Evolutionary conservation across 2,888 invertebrate genomes (phyloP), one percentile per base, ranked within the genome.

Genomic region (Platynereis dumerilii): DNA sequence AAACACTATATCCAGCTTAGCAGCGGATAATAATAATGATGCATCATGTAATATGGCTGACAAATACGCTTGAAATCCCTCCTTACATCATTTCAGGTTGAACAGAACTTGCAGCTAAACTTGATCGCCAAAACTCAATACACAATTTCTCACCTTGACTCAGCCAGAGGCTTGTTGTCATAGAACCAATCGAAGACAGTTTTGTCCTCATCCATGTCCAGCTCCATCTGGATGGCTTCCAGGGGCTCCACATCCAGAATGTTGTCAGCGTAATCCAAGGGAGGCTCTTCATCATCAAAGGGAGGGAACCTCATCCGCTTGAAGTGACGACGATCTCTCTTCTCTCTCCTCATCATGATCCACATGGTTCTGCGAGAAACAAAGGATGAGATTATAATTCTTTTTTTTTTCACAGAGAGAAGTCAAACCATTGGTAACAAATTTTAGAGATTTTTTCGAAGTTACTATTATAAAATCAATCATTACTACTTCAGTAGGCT

Each of bases 321-420:
- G 84, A 99, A 99, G 84, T 99, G 99, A 34, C 98, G 89, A 82
- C 99, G 91, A 87, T 99, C 99, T 71, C 99, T 88, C 85, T 99
- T 99, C 82, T 99, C 98, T 75, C 99, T 89, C 74, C 99, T 88
- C 98, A 99, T 98, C 97, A 99, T 99, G 75, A 99, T 98, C 99
- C 99, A 99, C 98, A 99, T 99, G 0, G 98, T 96, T 53, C 91
- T 91, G 72, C 12, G 66, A 57, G 53, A 52, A 27, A 20, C 63
- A 29, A 52, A 52, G 53, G 7, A n/a, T 48, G 5, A 10, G 7
- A 48, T 48, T 48, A 42, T 42, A 42, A 12, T 42, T 17, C 17
- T 42, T 42, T 42, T 12, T 42, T 42, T 17, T 42, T 42, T 42
- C 17, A 42, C 12, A 42, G 17, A 42, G 10, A 42, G 42, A 17